Conservation (phyloP, 1,140 invertebrate species). For the Gryon sp. region DNA sequence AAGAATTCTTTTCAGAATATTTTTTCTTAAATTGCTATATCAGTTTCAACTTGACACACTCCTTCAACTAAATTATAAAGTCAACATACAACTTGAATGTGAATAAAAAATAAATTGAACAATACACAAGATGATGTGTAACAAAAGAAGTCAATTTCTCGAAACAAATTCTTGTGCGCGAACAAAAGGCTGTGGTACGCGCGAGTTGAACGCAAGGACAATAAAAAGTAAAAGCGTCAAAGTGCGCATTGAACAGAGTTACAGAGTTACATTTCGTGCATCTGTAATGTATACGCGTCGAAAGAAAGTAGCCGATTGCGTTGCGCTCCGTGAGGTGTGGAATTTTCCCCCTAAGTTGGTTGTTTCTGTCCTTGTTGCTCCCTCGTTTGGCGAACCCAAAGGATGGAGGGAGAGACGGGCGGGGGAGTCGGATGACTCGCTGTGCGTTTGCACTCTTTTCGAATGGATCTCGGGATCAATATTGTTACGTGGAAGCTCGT, state of each 20-base stretch:
- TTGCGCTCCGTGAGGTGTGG: constrained; percentile 11
- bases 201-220: constrained; percentile 1
- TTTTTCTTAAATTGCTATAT: no score
- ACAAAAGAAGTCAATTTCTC: no score
- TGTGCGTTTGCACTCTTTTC: constrained; percentile 15
- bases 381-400: no score
- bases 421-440: not conserved
- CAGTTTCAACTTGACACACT: no score
- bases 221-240: constrained; percentile 19
- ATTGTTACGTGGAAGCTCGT: constrained; percentile 39
- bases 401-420: not conserved
- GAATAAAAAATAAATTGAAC: not conserved
- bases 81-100: not conserved
- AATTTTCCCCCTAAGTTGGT: constrained; percentile 27
- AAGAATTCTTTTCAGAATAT: no score
- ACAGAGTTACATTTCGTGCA: not conserved
- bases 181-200: constrained; percentile 15
- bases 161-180: constrained; percentile 1
- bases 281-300: constrained; percentile 4
- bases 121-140: not conserved
- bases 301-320: constrained; percentile 31
- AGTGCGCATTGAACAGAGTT: constrained; percentile 1
- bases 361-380: no score
- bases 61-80: no score
- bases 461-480: constrained; percentile 52